Conservation (phyloP, 2,113 vertebrate genomes). For the Strigops habroptila region DNA sequence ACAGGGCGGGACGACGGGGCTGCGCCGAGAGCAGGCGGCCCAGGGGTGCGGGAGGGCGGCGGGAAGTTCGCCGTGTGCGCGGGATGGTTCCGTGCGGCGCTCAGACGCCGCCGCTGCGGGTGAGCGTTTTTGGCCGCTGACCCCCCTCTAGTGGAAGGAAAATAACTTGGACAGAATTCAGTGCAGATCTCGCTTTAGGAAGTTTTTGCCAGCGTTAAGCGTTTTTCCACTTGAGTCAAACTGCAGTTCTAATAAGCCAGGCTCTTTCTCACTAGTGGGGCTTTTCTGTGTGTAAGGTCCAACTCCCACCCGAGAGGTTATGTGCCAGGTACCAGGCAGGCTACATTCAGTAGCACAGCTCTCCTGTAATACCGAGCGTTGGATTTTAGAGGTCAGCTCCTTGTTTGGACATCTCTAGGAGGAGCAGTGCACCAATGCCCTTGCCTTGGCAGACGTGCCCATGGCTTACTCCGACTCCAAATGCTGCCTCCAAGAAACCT, state of each 20-base stretch:
- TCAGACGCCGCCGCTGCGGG: background rate
- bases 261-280: background rate
- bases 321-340: background rate
- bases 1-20: background rate
- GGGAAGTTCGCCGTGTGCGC: background rate
- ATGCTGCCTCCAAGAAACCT: background rate
- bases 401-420: constrained; percentile 44
- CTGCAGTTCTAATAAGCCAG: background rate
- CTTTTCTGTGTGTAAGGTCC: background rate
- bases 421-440: background rate
- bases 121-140: background rate
- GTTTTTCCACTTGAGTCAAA: background rate
- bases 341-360: background rate
- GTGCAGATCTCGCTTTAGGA: background rate
- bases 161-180: background rate
- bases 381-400: background rate
- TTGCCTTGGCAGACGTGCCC: background rate
- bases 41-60: background rate
- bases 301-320: accelerated
- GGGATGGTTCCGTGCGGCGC: background rate
- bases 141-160: background rate
- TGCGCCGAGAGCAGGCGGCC: background rate
- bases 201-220: background rate
- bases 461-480: background rate
- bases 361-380: background rate